These are phyloP conservation scores for Saguinus midas DNA, from an alignment of 2,113 vertebrate species.

Conservation along the genomic window DNA sequence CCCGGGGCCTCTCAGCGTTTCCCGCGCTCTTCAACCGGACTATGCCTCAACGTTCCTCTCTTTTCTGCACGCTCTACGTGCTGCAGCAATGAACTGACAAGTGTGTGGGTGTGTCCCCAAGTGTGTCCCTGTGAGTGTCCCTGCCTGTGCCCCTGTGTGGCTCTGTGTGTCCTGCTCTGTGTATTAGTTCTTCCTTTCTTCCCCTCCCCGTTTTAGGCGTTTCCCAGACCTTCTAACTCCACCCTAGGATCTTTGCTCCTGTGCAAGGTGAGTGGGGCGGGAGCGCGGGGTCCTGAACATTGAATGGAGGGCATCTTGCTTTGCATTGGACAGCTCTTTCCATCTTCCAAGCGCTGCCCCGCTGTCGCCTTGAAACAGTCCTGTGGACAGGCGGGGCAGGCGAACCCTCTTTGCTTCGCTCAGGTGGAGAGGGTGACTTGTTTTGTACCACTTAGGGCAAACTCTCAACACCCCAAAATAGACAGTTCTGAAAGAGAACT, in stretches of 20 bases:
- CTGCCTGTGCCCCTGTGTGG: background rate
- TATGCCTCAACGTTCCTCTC: constrained; percentile 3
- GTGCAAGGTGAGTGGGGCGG: background rate
- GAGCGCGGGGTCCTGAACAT: background rate
- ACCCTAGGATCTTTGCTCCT: background rate
- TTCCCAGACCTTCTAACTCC: background rate
- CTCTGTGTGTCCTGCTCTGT: background rate
- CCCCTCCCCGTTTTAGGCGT: background rate
- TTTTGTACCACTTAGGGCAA: background rate
- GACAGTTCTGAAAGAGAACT: background rate
- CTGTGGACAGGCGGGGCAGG: background rate
- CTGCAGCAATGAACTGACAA: constrained; percentile 28
- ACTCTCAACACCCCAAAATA: background rate
- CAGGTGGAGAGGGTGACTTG: background rate
- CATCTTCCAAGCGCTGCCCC: no score
- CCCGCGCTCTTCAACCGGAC: constrained; percentile 59
- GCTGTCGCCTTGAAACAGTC: background rate
- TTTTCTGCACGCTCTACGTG: constrained; percentile 54
- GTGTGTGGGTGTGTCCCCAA: background rate
- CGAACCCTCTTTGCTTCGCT: background rate
- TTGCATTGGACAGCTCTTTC: background rate
- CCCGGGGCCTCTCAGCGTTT: constrained; percentile 47
- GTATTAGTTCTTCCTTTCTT: background rate
- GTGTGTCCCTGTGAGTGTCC: background rate
- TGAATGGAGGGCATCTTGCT: background rate